Evolutionary conservation across 2,113 vertebrate species (phyloP).

Genomic region (Oceanites oceanicus): DNA sequence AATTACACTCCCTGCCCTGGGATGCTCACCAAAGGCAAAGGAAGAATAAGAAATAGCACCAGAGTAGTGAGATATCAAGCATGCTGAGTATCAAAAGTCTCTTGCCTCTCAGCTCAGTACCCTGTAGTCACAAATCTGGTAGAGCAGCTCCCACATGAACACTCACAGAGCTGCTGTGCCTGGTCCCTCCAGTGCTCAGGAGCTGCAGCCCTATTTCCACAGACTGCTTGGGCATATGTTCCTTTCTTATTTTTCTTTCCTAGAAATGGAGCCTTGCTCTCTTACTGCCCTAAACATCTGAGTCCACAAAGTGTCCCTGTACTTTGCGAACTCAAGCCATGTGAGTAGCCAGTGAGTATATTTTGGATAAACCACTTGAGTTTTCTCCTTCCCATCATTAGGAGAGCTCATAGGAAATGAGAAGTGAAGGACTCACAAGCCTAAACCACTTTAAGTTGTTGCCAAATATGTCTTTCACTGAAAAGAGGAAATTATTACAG

Average conservation of each 20-base stretch:
- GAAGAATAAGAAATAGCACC: neutral
- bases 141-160: neutral
- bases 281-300: neutral
- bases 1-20: accelerated
- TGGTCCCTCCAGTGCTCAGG: neutral
- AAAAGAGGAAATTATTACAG: neutral
- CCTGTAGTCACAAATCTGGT: neutral
- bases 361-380: neutral
- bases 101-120: neutral
- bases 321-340: neutral
- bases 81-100: neutral
- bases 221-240: neutral
- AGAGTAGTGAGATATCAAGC: neutral
- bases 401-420: neutral
- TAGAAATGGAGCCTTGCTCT: neutral
- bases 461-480: neutral
- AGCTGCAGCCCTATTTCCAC: neutral
- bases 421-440: neutral
- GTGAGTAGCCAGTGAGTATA: neutral
- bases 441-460: neutral
- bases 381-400: neutral
- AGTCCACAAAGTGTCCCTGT: neutral
- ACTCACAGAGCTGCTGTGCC: neutral
- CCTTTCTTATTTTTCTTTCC: neutral
- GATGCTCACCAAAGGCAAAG: neutral